Evolutionary conservation across 2,888 invertebrate species (phyloP), one percentile per base, ranked within the genome.

Genomic region (Drosophila nr. perissopoda): DNA sequence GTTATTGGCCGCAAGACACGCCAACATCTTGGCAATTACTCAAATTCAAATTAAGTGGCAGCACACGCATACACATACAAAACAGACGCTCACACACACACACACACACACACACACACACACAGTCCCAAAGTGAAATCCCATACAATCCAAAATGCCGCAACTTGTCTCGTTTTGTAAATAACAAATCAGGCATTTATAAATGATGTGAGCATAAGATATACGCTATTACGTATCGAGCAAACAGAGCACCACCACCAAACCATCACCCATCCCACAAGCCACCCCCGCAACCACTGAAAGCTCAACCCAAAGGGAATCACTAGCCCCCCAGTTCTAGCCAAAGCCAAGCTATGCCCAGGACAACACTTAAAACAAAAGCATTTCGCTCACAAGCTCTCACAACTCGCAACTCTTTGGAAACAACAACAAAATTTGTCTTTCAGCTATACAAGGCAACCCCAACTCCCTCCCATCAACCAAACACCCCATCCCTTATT

Each of bases 101-200:
- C 69, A 72, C 61, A n/a, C n/a, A n/a, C n/a, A n/a, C n/a, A n/a
- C n/a, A n/a, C n/a, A 65, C 27, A 60, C 63, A 64, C 59, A 74
- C 52, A 69, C 52, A 49, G 38, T 52, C 63, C 65, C 60, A 69
- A 49, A 49, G 53, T 54, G 33, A 73, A 77, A 78, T 74, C 70
- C 67, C 65, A 60, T 59, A 58, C 72, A 89, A 79, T 87, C 74
- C 88, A 67, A 68, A 86, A 85, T 82, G 88, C 86, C 88, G 81
- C 88, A 86, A 85, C 70, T 86, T 88, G 91, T 90, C 90, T 89
- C 91, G 83, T 92, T 92, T 92, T 91, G 91, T 92, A 91, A 91
- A 91, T 92, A 92, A 90, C 92, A 92, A 92, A 92, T 92, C 91
- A 92, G 91, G 90, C 92, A 91, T 91, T 92, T 92, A 92, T 92